phyloP scores from a whole-genome alignment of 1,140 invertebrate genomes.

The Pinna nobilis region DNA sequence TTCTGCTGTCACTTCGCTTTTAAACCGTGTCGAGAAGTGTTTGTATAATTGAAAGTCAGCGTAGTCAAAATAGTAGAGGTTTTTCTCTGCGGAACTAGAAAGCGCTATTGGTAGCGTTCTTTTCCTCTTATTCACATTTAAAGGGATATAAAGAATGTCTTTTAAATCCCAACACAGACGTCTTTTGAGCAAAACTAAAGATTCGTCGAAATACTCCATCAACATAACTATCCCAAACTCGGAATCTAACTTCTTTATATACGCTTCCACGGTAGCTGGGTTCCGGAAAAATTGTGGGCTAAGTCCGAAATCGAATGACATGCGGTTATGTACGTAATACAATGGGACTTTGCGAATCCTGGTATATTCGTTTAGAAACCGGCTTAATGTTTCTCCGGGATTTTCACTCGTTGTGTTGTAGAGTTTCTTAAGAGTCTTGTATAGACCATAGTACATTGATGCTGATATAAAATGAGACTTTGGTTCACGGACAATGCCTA shows the following conservation, averaged over 20 bases:
- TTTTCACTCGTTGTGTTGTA: neutral
- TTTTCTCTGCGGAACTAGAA: constrained; percentile 30
- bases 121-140: constrained; percentile 52
- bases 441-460: constrained; percentile 54
- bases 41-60: constrained; percentile 61
- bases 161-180: constrained; percentile 64
- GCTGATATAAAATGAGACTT: constrained; percentile 60
- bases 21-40: constrained; percentile 48
- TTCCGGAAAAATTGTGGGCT: constrained; percentile 38
- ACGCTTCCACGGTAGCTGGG: constrained; percentile 31
- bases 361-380: constrained; percentile 32
- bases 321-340: constrained; percentile 56
- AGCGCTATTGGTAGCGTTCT: constrained; percentile 34
- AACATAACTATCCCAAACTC: constrained; percentile 64
- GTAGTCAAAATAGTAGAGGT: constrained; percentile 44
- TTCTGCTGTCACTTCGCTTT: constrained; percentile 38
- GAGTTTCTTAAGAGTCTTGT: constrained; percentile 11
- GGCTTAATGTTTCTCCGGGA: neutral
- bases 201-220: constrained; percentile 68
- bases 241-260: constrained; percentile 51
- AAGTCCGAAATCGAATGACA: constrained; percentile 63
- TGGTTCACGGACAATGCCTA: constrained; percentile 62
- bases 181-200: constrained; percentile 60
- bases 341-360: constrained; percentile 1
- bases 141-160: constrained; percentile 65